Base-by-base conservation (phyloP, 53 echinoderm and acorn worm species). In the Stichopus horrens region DNA sequence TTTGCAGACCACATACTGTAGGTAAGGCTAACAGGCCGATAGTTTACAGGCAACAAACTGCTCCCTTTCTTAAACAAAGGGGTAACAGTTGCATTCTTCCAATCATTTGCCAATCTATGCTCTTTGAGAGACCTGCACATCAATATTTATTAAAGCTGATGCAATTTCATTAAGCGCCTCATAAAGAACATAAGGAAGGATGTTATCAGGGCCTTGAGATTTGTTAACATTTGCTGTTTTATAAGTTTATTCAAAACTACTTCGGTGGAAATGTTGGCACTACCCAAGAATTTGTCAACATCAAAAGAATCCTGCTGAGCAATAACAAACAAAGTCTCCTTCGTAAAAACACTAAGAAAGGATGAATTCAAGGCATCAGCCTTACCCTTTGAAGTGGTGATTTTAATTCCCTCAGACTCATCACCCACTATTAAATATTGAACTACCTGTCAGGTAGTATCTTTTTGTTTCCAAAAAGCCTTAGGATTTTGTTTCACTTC, bases 311-410 rank as follows among this genome's bases (percentile, higher is more conserved):
- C 56, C 54, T 78, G 22, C 8, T 66, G 23, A 66, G 88, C 63
- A 56, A 83, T 54, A 20, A 57, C 7, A 11, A 18, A 19, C 23
- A 58, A 18, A 20, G 88, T 71, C 16, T 74, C 88, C 20, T 59
- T 83, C 10, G 88, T 85, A 55, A 91, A 91, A 14, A 88, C 78
- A 21, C 84, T 83, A 21, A n/a, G 23, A 67, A 91, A 88, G 23
- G 83, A 74, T 9, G 76, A 2, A 75, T 91, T 91, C 13, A 85
- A 75, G 20, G 55, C 83, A 57, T 83, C 74, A 5, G 76, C 83
- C 66, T 88, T 88, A 7, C 52, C 68, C 9, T 65, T 23, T 14
- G 83, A 57, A 83, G 1, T 60, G 59, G 59, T 59, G 8, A 59
- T 13, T 59, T 59, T 59, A 59, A 13, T 13, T 9, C 13, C 13